Base-by-base conservation (phyloP, 1,140 invertebrate genomes). In the Aphelenchoides fujianensis region DNA sequence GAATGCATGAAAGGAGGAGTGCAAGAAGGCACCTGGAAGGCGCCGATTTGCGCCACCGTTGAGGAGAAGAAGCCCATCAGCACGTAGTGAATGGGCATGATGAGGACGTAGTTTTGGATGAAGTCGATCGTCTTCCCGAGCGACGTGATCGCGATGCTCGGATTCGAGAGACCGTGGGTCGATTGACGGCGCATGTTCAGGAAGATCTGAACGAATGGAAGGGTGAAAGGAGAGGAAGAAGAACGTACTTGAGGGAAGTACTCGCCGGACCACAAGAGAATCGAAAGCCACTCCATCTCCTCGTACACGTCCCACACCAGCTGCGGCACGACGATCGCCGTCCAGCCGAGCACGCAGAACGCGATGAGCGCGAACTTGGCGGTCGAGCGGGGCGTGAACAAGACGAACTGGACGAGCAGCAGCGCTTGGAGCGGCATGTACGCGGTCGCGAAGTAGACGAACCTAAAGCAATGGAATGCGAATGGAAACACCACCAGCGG, bases 61-160 rank as follows among this genome's bases (percentile, higher is more conserved):
- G 71, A 74, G 12, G 79, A 79, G 69, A 80, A 80, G 53, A 79
- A 80, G n/a, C 52, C 54, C 79, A 80, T 80, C 23, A 79, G 66
- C n/a, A 79, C 75, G 37, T 79, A 80, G 34, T 80, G 79, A 5
- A 80, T 30, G 0, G 79, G 79, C 62, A 80, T 68, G 0, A 79
- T 55, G 2, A 80, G 69, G 16, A 70, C 57, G 36, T 80, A 75
- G 12, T 34, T 79, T 1, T 78, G 61, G 5, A 79, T 34, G 41
- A 80, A 79, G 34, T 80, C 79, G 0, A 74, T 75, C 2, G 70
- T 79, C 36, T 79, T 79, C 0, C 79, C 77, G 30, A 79, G 34
- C 19, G 68, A 72, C 2, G 77, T 77, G 28, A 80, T 77, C 2
- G 64, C n/a, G 9, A 77, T 75, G 1, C 74, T 77, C 3, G 54